Conservation (phyloP, 2,113 vertebrate genomes). For the Xenotilapia leptura region DNA sequence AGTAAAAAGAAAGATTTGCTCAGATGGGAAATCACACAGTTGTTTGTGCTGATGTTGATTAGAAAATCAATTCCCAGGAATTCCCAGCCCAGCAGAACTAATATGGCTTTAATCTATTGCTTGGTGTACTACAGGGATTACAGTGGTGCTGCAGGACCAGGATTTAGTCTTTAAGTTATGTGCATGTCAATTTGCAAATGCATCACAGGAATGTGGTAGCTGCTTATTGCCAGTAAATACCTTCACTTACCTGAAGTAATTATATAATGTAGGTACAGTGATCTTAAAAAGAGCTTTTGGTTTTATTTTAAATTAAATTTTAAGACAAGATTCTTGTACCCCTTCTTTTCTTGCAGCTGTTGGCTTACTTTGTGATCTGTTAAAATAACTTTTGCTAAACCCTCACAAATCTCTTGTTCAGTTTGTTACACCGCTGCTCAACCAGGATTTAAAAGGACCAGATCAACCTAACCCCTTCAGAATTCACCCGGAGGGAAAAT, state of each 20-base stretch:
- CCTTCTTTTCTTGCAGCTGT: not conserved
- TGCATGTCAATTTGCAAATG: not conserved
- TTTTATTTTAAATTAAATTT: not conserved
- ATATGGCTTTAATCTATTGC: not conserved
- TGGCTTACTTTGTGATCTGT: not conserved
- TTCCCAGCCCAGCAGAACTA: not conserved
- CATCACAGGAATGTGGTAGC: not conserved
- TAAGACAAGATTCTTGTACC: not conserved
- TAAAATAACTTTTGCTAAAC: constrained; percentile 33
- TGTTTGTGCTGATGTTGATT: not conserved
- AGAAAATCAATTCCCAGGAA: not conserved
- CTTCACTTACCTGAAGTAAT: not conserved
- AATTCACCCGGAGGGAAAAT: constrained; percentile 46
- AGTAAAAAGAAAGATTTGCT: not conserved
- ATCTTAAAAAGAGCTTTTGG: not conserved
- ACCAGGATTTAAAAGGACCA: constrained; percentile 12
- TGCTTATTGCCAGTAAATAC: not conserved
- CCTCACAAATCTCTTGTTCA: not conserved
- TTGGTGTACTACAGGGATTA: not conserved
- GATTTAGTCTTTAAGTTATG: not conserved
- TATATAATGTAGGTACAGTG: not conserved
- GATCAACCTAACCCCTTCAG: constrained; percentile 35
- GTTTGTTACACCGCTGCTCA: not conserved
- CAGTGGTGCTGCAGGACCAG: not conserved
- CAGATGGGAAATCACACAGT: not conserved